Evolutionary conservation across 2,797 vertebrate genomes (phyloP).

Genomic region (Champsocephalus esox): DNA sequence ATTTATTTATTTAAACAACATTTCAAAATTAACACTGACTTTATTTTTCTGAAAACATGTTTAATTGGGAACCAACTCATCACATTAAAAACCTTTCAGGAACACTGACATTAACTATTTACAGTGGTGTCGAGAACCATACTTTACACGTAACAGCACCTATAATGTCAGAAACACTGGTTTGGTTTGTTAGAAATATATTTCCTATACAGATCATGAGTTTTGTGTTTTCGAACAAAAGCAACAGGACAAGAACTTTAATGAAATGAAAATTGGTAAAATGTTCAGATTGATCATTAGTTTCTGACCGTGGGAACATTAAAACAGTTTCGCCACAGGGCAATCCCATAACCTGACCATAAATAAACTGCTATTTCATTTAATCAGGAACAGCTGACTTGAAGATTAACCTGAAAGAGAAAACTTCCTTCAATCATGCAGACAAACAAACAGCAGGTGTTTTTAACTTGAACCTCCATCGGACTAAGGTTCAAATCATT

Average conservation of each 20-base stretch:
- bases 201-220: neutral
- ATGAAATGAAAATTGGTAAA: no score
- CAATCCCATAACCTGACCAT: neutral
- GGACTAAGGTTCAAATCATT: neutral
- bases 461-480: no score
- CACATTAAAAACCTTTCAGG: no score
- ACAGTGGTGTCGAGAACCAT: no score
- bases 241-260: neutral
- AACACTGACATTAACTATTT: no score
- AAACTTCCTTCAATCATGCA: no score
- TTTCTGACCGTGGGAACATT: neutral
- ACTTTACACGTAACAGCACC: neutral
- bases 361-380: neutral
- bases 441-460: no score
- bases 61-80: no score
- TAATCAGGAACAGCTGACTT: neutral
- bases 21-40: no score
- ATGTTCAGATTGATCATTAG: neutral
- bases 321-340: neutral
- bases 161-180: neutral
- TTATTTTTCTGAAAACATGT: no score
- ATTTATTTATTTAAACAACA: no score
- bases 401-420: no score
- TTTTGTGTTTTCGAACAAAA: neutral
- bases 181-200: neutral